Conservation (phyloP, 2,888 invertebrate species). For the Leptopilina myrica region DNA sequence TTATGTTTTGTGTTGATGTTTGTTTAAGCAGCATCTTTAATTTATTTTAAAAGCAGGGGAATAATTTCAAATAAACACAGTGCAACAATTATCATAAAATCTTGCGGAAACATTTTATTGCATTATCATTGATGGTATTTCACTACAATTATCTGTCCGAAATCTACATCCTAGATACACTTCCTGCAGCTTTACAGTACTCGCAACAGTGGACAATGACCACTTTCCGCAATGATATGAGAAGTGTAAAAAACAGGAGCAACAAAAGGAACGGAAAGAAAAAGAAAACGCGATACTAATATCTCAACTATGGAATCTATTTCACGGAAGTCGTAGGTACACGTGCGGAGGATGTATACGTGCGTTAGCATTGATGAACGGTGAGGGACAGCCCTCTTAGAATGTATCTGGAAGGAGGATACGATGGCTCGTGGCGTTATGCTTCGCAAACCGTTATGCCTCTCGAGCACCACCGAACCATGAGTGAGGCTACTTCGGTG, state of each 20-base stretch:
- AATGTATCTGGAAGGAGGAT: constrained; percentile 73
- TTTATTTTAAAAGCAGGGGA: too few species aligned
- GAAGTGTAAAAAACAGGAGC: constrained; percentile 39
- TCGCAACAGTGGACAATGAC: constrained; percentile 69
- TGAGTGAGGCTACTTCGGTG: constrained; percentile 73
- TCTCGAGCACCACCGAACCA: constrained; percentile 75
- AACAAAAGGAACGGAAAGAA: constrained; percentile 47
- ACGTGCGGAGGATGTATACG: constrained; percentile 58
- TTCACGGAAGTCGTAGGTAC: constrained; percentile 70
- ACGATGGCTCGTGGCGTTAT: constrained; percentile 76
- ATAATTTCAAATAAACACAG: too few species aligned
- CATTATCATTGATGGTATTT: constrained; percentile 63
- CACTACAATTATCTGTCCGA: constrained; percentile 69
- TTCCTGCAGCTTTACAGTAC: constrained; percentile 64
- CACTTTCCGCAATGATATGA: constrained; percentile 68
- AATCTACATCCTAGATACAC: constrained; percentile 63
- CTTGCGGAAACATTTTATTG: constrained; percentile 65
- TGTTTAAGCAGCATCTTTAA: too few species aligned
- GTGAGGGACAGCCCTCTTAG: constrained; percentile 51
- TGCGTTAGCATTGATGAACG: constrained; percentile 51
- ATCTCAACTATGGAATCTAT: constrained; percentile 70
- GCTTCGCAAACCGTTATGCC: constrained; percentile 75
- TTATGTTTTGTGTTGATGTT: too few species aligned
- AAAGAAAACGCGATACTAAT: constrained; percentile 64
- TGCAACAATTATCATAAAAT: constrained; percentile 63